Evolutionary conservation across 2,113 vertebrate genomes (phyloP).

Genomic region (Pygathrix nemaeus): DNA sequence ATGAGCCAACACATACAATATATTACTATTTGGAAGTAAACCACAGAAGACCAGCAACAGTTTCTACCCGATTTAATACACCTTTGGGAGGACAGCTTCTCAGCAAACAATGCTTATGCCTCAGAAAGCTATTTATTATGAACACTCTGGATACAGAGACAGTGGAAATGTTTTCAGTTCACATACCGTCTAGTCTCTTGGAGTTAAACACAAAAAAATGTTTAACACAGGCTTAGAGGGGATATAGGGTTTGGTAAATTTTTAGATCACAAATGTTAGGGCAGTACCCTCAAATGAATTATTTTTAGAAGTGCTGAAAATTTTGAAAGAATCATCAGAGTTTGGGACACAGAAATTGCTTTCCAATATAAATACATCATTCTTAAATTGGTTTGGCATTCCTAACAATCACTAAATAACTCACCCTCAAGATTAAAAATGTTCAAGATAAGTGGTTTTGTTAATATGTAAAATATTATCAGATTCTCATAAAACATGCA

Average conservation of each 20-base stretch:
- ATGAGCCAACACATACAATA: neutral
- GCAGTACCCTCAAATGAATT: neutral
- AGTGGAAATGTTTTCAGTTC: slow-evolving; percentile 19
- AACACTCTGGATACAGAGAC: neutral
- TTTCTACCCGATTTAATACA: slow-evolving; percentile 39
- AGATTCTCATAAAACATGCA: neutral
- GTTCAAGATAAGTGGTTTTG: neutral
- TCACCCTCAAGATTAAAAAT: neutral
- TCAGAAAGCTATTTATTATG: slow-evolving; percentile 42
- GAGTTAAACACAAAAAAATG: slow-evolving; percentile 12
- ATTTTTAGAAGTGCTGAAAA: neutral
- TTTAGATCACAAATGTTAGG: neutral
- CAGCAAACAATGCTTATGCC: slow-evolving; percentile 1
- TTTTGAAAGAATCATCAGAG: neutral
- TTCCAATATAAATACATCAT: neutral
- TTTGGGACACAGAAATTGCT: neutral
- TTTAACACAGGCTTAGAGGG: neutral
- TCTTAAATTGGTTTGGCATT: neutral
- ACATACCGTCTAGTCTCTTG: neutral
- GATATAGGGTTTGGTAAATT: neutral
- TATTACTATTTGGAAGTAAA: slow-evolving; percentile 60
- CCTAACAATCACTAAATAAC: neutral
- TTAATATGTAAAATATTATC: neutral
- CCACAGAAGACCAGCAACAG: neutral
- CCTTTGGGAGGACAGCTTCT: slow-evolving; percentile 39